Evolutionary conservation across 2,888 invertebrate species (phyloP), one percentile per base, ranked within the genome.

Genomic region (Troides oblongomaculatus): DNA sequence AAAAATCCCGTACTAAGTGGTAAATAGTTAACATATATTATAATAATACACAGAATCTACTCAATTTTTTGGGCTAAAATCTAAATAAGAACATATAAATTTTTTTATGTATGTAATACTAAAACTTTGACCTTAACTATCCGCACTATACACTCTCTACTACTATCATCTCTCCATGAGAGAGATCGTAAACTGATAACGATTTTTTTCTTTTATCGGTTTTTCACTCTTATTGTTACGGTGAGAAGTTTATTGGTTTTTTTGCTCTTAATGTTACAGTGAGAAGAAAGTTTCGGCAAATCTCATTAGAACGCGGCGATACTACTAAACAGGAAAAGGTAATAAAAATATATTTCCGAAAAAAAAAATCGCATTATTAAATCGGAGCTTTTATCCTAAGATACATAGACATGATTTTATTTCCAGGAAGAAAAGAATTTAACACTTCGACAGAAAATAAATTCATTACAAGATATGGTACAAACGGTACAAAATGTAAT

Each of bases 401-500:
- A n/a, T n/a, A 53, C n/a, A 53, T 53, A n/a, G 56, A 25, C 5
- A 23, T 56, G n/a, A 56, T 72, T 30, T 66, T 68, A 71, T 72
- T 81, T 87, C 65, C 77, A 96, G 95, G 98, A 98, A 84, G 98
- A 98, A 83, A 98, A 97, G 87, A 97, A 97, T 85, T 97, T 97
- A 83, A 96, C 97, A 73, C 92, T 99, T 71, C 96, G 97, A 82
- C 98, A 98, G 85, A 95, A 97, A 76, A 88, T 99, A 64, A 97
- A 97, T 83, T 97, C 97, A 25, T 96, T 99, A 71, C 98, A 99
- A 84, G 99, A 99, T 86, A 98, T 98, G 68, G 97, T 99, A 30
- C 96, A 97, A 79, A 96, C 96, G 67, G 98, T 99, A 14, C 99
- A 99, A 90, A 98, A 98, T 83, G 95, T 96, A 7, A 96, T 99